Percentiles rank a stretch among this genome's conserved stretches.
phyloP scores from a whole-genome alignment of 2,888 invertebrate genomes.

The Ernsta delagoae region DNA sequence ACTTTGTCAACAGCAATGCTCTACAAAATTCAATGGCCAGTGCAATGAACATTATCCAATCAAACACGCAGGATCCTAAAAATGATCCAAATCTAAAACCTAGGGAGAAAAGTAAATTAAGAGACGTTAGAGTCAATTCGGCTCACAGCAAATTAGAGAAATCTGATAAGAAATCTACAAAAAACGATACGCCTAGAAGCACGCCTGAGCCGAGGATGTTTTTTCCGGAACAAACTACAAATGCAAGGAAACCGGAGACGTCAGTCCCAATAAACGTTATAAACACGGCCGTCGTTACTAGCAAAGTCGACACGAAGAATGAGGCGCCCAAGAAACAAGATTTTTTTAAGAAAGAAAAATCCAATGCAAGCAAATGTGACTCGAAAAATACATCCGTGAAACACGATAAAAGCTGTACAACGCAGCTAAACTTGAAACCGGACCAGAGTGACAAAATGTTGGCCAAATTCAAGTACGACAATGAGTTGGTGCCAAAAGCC shows the following conservation, averaged over 20 bases:
- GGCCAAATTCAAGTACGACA: slow-evolving; percentile 81
- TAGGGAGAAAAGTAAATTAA: slow-evolving; percentile 74
- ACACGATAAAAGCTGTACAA: slow-evolving; percentile 74
- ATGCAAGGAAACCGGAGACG: slow-evolving; percentile 73
- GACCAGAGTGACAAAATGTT: slow-evolving; percentile 82
- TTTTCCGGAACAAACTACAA: slow-evolving; percentile 72
- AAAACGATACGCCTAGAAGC: slow-evolving; percentile 69
- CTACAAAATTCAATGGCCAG: slow-evolving; percentile 65
- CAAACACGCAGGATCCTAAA: slow-evolving; percentile 61
- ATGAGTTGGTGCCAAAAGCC: slow-evolving; percentile 83
- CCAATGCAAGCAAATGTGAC: slow-evolving; percentile 66
- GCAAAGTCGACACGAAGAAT: slow-evolving; percentile 70
- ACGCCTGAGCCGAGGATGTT: slow-evolving; percentile 77
- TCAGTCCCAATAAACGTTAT: slow-evolving; percentile 79
- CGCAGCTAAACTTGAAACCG: slow-evolving; percentile 66
- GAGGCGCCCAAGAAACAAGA: slow-evolving; percentile 80
- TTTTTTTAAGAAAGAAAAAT: slow-evolving; percentile 82
- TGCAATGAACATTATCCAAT: slow-evolving; percentile 67
- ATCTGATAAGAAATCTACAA: slow-evolving; percentile 70
- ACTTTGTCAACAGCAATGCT: slow-evolving; percentile 57
- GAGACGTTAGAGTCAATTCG: slow-evolving; percentile 79
- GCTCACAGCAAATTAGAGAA: slow-evolving; percentile 79
- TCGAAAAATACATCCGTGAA: slow-evolving; percentile 69
- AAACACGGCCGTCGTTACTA: slow-evolving; percentile 63
- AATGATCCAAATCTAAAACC: slow-evolving; percentile 69